These are phyloP conservation scores for Cygnus atratus DNA, from an alignment of 2,113 vertebrate species.

Conservation along the genomic window DNA sequence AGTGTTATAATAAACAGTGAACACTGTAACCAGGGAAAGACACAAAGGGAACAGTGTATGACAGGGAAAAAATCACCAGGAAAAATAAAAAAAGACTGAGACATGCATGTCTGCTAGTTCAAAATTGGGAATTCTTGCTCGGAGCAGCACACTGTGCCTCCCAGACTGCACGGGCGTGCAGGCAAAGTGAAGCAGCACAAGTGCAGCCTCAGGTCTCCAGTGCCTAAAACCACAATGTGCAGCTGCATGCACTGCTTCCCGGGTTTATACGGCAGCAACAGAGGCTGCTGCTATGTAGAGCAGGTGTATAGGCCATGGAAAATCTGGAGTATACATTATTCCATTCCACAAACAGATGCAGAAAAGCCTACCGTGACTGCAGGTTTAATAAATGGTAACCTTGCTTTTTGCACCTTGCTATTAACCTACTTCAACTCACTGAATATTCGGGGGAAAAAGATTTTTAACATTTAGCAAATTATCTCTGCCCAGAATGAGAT, in stretches of 20 bases:
- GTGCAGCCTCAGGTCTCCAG: background rate
- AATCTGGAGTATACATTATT: rapidly evolving
- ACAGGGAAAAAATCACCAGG: background rate
- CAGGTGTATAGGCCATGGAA: too few species aligned
- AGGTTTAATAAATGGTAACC: background rate
- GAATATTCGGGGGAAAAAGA: background rate
- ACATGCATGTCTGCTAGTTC: background rate
- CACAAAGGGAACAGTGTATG: background rate
- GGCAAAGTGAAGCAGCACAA: rapidly evolving
- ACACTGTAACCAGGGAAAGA: background rate
- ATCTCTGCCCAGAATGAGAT: background rate
- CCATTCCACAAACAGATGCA: background rate
- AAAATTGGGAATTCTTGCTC: rapidly evolving
- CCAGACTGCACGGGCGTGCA: rapidly evolving
- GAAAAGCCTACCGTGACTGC: background rate
- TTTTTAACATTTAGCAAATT: background rate
- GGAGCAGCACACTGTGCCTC: background rate
- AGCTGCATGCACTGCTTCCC: background rate
- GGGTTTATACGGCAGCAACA: background rate
- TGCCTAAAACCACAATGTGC: rapidly evolving
- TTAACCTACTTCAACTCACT: background rate
- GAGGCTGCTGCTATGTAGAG: rapidly evolving
- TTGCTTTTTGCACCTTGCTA: background rate
- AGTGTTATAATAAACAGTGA: background rate
- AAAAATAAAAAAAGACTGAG: too few species aligned